Base-by-base conservation (phyloP, 1,140 invertebrate species). In the Globodera rostochiensis region DNA sequence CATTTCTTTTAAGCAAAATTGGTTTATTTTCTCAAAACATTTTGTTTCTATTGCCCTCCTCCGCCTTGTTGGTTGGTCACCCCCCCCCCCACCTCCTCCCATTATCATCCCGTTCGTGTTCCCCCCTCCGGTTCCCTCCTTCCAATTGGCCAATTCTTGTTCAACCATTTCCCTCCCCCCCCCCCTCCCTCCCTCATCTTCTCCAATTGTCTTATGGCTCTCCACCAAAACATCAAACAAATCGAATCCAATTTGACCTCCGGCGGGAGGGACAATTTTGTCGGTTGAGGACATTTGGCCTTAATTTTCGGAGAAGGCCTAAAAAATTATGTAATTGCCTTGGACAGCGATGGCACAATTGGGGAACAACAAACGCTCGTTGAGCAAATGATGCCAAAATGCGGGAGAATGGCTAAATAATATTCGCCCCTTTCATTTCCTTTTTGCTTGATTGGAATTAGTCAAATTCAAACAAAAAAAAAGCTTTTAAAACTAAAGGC, bases 151-250 rank as follows among this genome's bases (percentile, higher is more conserved):
- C 25, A 36, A 36, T 36, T 36, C 25, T 36, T 36, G 25, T 36
- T 36, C 25, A 36, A 36, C 25, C 25, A 36, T 36, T 36, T 53
- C 8, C 50, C 6, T 53, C 50, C 19, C 66, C 7, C 66, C 15
- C 36, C 66, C 66, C 6, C 66, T 4, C 15, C 66, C 6, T n/a
- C 66, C 66, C 36, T 8, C 36, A 9, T 15, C 66, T 7, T n/a
- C 7, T 69, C 69, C 69, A 71, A 71, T 71, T 71, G 69, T 71
- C 69, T 71, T 71, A 71, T 71, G 69, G 69, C 69, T 15, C 57
- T 60, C 57, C 57, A 60, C 57, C 69, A 71, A 71, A 71, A 71
- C 69, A 71, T 71, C 69, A 71, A 71, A 71, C 69, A 71, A 71
- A 71, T 71, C 69, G 69, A 71, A 71, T 71, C 69, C 69, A 71